These are phyloP conservation scores for Calypte anna DNA, from an alignment of 2,113 vertebrate genomes.

Conservation along the genomic window DNA sequence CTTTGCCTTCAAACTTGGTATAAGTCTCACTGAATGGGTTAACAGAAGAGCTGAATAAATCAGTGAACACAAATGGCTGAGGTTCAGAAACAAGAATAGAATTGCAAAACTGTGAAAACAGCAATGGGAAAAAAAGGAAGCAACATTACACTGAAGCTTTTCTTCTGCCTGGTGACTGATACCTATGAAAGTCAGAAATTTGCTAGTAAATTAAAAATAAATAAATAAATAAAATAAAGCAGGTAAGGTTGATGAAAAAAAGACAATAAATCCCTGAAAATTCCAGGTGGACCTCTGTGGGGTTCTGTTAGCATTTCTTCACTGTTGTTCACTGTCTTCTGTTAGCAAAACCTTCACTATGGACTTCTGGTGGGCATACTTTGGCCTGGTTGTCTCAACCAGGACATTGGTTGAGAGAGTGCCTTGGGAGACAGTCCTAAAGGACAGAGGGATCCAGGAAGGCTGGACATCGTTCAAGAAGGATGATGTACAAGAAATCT, in stretches of 20 bases:
- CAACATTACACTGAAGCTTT: background rate
- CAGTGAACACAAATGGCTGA: background rate
- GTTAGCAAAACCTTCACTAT: too few relatives aligned
- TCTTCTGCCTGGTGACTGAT: background rate
- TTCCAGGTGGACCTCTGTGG: background rate
- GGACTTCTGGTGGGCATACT: too few relatives aligned
- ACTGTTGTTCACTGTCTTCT: too few relatives aligned
- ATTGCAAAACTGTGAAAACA: background rate
- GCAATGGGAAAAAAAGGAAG: background rate
- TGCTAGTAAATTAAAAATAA: background rate
- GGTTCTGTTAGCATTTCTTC: background rate
- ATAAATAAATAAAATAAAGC: too few relatives aligned
- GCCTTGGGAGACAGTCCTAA: too few relatives aligned
- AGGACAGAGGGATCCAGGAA: too few relatives aligned
- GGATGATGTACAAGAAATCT: too few relatives aligned
- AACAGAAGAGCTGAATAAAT: background rate
- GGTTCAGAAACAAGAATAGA: background rate
- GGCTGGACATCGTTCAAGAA: too few relatives aligned
- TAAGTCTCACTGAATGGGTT: background rate
- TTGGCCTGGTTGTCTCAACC: too few relatives aligned
- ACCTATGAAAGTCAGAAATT: background rate
- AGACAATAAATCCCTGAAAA: background rate
- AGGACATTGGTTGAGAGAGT: too few relatives aligned
- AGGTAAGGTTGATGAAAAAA: background rate
- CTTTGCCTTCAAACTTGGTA: background rate